Conservation (phyloP, 2,113 vertebrate genomes). For the Melanostigma gelatinosum region DNA sequence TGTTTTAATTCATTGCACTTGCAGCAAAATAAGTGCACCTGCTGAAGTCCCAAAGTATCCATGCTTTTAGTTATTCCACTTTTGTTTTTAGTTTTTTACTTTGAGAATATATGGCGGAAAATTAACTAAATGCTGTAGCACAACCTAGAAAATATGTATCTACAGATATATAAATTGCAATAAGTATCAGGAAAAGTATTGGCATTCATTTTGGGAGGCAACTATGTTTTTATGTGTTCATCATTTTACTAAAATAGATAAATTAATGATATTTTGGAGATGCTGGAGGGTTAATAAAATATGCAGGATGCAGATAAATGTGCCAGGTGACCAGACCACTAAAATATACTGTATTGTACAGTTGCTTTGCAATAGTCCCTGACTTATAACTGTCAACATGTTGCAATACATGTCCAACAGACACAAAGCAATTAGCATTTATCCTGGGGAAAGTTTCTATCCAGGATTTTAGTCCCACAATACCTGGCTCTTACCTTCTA, state of each 20-base stretch:
- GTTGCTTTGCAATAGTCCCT: background rate
- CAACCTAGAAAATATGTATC: background rate
- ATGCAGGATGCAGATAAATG: background rate
- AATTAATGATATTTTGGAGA: background rate
- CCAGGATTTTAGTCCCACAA: background rate
- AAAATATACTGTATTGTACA: background rate
- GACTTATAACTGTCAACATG: background rate
- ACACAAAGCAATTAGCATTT: background rate
- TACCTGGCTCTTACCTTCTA: background rate
- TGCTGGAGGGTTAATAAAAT: background rate
- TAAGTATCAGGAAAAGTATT: too few species aligned
- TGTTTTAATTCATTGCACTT: constrained; percentile 42
- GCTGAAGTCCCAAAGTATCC: constrained; percentile 22
- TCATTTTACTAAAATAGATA: too few species aligned
- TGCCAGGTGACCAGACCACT: background rate
- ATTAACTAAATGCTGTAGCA: background rate
- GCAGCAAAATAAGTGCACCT: constrained; percentile 37
- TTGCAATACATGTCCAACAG: background rate
- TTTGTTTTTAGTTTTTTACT: background rate
- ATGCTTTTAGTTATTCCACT: constrained; percentile 10
- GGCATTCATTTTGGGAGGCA: background rate
- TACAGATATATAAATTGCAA: background rate
- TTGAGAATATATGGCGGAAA: background rate
- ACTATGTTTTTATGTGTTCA: too few species aligned
- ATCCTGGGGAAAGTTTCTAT: background rate